Evolutionary conservation across 2,113 vertebrate species (phyloP).

Genomic region (Prionailurus bengalensis): DNA sequence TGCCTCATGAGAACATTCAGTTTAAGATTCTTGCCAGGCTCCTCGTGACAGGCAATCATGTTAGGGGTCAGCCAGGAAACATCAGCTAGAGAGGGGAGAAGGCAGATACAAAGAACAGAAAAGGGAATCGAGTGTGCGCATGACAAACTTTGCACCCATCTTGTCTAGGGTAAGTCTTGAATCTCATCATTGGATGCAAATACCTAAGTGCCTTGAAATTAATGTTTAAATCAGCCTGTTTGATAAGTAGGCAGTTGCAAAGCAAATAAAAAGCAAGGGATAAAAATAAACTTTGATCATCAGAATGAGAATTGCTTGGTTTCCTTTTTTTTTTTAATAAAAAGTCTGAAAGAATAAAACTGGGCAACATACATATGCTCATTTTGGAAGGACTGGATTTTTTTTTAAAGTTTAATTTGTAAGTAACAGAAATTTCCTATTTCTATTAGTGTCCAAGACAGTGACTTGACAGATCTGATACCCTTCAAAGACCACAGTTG

Average conservation of each 20-base stretch:
- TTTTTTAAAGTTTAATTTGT: not conserved
- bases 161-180: not conserved
- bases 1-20: not conserved
- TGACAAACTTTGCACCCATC: not conserved
- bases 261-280: not conserved
- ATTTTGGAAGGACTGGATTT: not conserved
- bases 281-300: conserved; percentile 49
- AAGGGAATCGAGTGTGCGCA: accelerated
- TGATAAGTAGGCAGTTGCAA: conserved; percentile 9
- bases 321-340: not conserved
- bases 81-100: not conserved
- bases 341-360: not conserved
- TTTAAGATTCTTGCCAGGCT: not conserved
- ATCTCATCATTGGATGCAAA: not conserved
- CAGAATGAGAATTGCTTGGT: not conserved
- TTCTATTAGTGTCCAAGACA: conserved; percentile 41
- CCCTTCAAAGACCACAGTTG: conserved; percentile 50
- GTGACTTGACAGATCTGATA: conserved; percentile 52
- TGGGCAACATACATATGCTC: not conserved
- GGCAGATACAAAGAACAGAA: not conserved
- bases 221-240: conserved; percentile 22
- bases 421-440: not conserved
- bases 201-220: not conserved
- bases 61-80: not conserved
- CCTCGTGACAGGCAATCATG: not conserved